These are phyloP conservation scores for Lasius platythorax DNA, from an alignment of 2,888 invertebrate species.

Conservation along the genomic window DNA sequence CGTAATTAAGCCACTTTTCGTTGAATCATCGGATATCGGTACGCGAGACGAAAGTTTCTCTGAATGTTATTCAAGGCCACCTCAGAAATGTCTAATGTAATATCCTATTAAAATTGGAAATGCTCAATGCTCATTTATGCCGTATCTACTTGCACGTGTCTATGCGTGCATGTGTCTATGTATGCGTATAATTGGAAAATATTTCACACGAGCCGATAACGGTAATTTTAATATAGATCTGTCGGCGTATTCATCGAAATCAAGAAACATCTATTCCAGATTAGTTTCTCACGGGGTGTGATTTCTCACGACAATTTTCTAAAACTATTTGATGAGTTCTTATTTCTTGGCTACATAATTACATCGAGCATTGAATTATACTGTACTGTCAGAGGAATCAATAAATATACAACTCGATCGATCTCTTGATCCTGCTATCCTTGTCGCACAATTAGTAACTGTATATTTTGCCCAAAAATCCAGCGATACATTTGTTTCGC, in stretches of 20 bases:
- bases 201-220: not conserved
- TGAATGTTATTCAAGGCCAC: conserved; percentile 28
- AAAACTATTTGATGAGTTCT: not conserved
- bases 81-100: not conserved
- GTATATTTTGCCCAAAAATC: not conserved
- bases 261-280: conserved; percentile 1
- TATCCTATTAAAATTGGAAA: conserved; percentile 17
- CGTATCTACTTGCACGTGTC: not conserved
- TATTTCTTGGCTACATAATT: conserved; percentile 4
- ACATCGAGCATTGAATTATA: not conserved
- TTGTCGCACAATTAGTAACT: not conserved
- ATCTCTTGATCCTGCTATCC: not conserved
- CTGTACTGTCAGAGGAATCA: not conserved
- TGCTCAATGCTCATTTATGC: not conserved
- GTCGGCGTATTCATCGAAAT: not conserved
- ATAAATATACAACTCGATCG: not conserved
- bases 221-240: conserved; percentile 3
- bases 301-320: conserved; percentile 2
- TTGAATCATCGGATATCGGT: conserved; percentile 34
- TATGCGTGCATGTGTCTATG: not conserved
- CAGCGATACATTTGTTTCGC: not conserved
- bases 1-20: conserved; percentile 22
- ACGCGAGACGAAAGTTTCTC: conserved; percentile 17
- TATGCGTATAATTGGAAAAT: conserved; percentile 1
- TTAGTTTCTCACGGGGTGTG: not conserved